Conservation (phyloP, 2,888 invertebrate genomes). For the Tortrix viridana region DNA sequence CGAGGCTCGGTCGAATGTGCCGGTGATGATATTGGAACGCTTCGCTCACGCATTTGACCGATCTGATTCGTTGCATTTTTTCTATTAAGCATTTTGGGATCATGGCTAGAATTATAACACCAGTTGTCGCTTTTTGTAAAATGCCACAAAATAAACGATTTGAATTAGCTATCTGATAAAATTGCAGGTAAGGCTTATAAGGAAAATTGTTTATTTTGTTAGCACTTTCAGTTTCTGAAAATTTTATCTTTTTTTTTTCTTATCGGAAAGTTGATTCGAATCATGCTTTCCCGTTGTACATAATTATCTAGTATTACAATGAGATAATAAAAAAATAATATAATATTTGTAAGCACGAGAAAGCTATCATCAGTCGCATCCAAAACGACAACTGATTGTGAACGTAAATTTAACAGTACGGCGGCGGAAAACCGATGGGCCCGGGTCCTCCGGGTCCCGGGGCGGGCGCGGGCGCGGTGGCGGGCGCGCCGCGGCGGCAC, state of each 20-base stretch:
- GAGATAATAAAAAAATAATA: too few species aligned
- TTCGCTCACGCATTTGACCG: constrained; percentile 41
- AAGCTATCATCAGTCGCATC: too few species aligned
- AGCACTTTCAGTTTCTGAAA: too few species aligned
- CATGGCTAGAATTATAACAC: constrained; percentile 68
- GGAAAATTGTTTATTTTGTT: too few species aligned
- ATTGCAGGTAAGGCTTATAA: too few species aligned
- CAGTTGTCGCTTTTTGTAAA: constrained; percentile 51
- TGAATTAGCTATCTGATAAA: constrained; percentile 5
- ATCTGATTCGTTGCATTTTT: constrained; percentile 54
- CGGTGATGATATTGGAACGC: constrained; percentile 32
- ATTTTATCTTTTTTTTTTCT: not conserved
- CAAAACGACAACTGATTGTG: not conserved
- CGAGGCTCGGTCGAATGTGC: constrained; percentile 52
- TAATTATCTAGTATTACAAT: not conserved
- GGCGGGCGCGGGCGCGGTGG: constrained; percentile 64
- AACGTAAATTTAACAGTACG: constrained; percentile 58
- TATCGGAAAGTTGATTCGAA: constrained; percentile 13
- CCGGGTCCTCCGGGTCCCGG: constrained; percentile 58
- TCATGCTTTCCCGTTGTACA: constrained; percentile 6
- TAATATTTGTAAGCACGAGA: too few species aligned
- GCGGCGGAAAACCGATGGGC: constrained; percentile 78
- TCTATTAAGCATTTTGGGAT: constrained; percentile 64
- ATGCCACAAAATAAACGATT: constrained; percentile 1
- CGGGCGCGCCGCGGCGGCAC: constrained; percentile 88